Evolutionary conservation across 2,113 vertebrate genomes (phyloP), one percentile per base, ranked within the genome.

Genomic region (Leptodactylus fuscus): DNA sequence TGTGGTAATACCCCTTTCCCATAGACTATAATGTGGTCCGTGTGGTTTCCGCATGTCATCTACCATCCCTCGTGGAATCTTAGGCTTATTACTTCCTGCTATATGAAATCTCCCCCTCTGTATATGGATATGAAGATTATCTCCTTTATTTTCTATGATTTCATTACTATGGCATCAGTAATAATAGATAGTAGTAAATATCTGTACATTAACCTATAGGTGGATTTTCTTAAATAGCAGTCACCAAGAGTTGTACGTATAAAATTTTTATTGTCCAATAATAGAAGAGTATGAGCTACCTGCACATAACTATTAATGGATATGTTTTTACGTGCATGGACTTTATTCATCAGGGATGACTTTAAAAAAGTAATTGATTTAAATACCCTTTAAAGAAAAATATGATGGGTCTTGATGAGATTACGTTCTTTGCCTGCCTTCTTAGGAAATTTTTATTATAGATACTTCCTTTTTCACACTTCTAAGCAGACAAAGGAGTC

Each of bases 401-500:
- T 78, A 55, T 36, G 9, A 78, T 12, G 10, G 13, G 13, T 10
- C 48, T 78, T 78, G 29, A 49, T 78, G 20, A 13, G 48, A 53
- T 34, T 78, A 55, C 12, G n/a, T 80, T 24, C 48, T 32, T 79
- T 79, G 53, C 51, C 12, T 55, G 49, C 51, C 12, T 79, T 62
- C 36, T 80, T 27, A 62, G 36, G 13, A 80, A 24, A 62, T 62
- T 16, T 81, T 10, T 48, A 49, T 32, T 49, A 69, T 38, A 34
- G 41, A 67, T 81, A 16, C 41, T 49, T 32, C 79, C 65, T 36
- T 69, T 69, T 69, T 62, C n/a, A 44, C 16, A 3, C 41, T 81
- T 81, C 58, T 81, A 81, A 81, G 79, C 41, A 81, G 79, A 81
- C 58, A 67, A 81, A 81, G 15, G 41, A 67, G 58, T 69, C 60